Conservation (phyloP, 2,797 vertebrate species). For the Echiichthys vipera region DNA sequence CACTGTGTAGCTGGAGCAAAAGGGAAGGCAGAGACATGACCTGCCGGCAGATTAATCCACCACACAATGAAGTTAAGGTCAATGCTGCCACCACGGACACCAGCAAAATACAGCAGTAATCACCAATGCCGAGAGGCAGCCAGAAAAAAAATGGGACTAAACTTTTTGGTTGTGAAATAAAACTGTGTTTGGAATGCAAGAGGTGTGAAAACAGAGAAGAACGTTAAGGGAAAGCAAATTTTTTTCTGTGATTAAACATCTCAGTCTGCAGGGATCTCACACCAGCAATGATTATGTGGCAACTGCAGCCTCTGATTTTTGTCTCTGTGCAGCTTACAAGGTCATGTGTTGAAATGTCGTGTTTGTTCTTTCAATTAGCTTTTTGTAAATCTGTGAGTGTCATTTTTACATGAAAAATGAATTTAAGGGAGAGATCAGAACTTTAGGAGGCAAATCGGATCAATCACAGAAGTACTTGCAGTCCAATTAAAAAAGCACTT, state of each 20-base stretch:
- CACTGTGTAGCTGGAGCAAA: conserved; percentile 32
- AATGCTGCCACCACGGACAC: conserved; percentile 29
- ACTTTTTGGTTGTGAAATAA: conserved; percentile 28
- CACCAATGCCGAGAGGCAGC: conserved; percentile 39
- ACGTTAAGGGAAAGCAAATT: conserved; percentile 35
- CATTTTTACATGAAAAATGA: conserved; percentile 23
- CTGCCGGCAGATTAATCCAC: conserved; percentile 61
- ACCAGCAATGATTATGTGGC: conserved; percentile 30
- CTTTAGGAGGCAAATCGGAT: conserved; percentile 28
- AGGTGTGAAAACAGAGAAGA: conserved; percentile 19
- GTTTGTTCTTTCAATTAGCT: conserved; percentile 54
- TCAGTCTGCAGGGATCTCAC: conserved; percentile 42
- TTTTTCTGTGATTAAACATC: conserved; percentile 52
- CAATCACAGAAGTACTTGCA: conserved; percentile 3
- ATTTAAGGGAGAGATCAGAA: conserved; percentile 14
- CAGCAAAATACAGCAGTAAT: conserved; percentile 30
- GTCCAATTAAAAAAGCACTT: conserved; percentile 3
- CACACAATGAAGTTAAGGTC: conserved; percentile 59
- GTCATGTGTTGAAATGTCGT: conserved; percentile 25
- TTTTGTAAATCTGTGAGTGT: conserved; percentile 38
- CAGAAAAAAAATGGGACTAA: conserved; percentile 48
- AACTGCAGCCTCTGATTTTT: conserved; percentile 35
- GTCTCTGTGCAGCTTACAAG: conserved; percentile 28
- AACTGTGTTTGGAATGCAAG: conserved; percentile 24
- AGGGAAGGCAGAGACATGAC: conserved; percentile 52